Percentiles rank a stretch among this genome's conserved stretches.
These are phyloP conservation scores for Craseonycteris thonglongyai DNA, from an alignment of 2,113 vertebrate species.

Conservation along the genomic window DNA sequence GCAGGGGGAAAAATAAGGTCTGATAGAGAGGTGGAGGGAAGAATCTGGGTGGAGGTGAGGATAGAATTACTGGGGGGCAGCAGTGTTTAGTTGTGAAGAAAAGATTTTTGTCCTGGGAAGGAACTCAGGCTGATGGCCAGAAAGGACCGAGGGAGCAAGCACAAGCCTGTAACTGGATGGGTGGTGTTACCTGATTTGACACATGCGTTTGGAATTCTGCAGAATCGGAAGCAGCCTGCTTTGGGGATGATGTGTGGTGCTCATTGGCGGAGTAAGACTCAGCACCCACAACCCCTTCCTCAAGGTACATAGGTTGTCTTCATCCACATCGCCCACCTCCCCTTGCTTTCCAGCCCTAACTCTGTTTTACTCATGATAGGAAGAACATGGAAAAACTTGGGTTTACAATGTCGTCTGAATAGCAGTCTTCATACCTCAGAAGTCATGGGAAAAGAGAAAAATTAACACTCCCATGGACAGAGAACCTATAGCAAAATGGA, in stretches of 20 bases:
- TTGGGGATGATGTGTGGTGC: accelerated
- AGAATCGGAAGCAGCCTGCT: not conserved
- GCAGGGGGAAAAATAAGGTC: not conserved
- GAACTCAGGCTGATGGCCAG: not conserved
- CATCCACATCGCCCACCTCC: not conserved
- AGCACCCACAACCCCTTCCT: accelerated
- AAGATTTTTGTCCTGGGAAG: not conserved
- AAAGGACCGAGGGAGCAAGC: not conserved
- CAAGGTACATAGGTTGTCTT: accelerated
- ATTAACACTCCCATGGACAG: not conserved
- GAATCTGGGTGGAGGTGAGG: not conserved
- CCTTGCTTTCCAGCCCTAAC: not conserved
- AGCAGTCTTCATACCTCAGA: not conserved
- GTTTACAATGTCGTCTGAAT: not conserved
- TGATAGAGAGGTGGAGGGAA: not conserved
- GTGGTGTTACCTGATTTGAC: not conserved
- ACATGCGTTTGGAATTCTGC: not conserved
- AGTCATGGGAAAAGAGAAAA: not conserved
- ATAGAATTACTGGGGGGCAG: not conserved
- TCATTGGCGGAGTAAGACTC: not conserved
- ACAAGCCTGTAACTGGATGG: too few relatives aligned
- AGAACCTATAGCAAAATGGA: not conserved
- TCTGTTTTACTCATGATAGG: not conserved
- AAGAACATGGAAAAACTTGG: not conserved
- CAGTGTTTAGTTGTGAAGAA: not conserved